Percentiles rank a stretch among this genome's conserved stretches.
These are phyloP conservation scores for Danaus plexippus DNA, from an alignment of 1,140 invertebrate species.

Conservation along the genomic window DNA sequence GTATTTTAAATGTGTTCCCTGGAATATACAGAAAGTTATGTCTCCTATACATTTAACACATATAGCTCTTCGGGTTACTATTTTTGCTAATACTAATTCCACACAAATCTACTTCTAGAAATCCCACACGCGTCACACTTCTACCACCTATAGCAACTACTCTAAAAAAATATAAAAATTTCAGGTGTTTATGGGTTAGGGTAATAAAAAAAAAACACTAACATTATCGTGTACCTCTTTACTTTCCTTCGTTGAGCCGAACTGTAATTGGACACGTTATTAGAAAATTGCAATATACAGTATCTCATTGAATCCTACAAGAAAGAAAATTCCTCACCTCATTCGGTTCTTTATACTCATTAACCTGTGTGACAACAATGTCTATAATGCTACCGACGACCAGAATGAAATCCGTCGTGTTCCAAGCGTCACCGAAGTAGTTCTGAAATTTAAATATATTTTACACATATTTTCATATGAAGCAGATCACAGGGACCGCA, in stretches of 20 bases:
- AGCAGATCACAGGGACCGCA: too few relatives aligned
- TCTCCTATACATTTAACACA: neutral
- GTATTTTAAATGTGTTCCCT: slow-evolving; percentile 90
- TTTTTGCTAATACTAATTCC: too few relatives aligned
- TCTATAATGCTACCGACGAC: slow-evolving; percentile 65
- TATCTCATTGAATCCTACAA: neutral
- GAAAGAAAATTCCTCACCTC: slow-evolving; percentile 24
- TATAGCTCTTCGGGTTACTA: neutral
- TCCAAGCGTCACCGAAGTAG: slow-evolving; percentile 64
- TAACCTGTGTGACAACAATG: slow-evolving; percentile 58
- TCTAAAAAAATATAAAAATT: too few relatives aligned
- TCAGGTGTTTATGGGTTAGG: too few relatives aligned
- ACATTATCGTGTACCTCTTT: slow-evolving; percentile 20
- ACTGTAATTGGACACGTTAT: slow-evolving; percentile 10
- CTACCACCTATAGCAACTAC: too few relatives aligned
- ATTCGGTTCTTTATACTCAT: slow-evolving; percentile 38
- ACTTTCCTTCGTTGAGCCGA: slow-evolving; percentile 13
- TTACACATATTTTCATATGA: neutral
- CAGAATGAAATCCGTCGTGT: slow-evolving; percentile 60
- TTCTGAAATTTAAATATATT: slow-evolving; percentile 38
- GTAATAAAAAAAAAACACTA: slow-evolving; percentile 5
- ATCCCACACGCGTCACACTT: neutral
- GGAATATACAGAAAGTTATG: slow-evolving; percentile 64
- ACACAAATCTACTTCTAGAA: slow-evolving; percentile 3
- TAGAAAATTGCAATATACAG: too few relatives aligned